Base-by-base conservation (phyloP, 1,140 invertebrate species). In the Maniola jurtina region DNA sequence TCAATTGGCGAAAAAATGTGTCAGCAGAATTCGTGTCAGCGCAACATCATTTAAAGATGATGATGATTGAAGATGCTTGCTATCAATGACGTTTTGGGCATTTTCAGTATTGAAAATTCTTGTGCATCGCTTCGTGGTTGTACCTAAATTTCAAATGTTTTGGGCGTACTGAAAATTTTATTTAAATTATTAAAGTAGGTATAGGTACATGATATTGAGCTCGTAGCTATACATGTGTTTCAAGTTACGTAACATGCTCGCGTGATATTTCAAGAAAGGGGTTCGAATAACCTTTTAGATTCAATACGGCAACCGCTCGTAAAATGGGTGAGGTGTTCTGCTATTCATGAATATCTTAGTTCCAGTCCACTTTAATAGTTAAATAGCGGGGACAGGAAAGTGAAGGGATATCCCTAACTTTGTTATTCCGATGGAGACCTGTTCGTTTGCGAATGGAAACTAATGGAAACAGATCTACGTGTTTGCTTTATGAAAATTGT, bases 291-390 rank as follows among this genome's bases (percentile, higher is more conserved):
- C 80, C 79, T 83, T 84, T 84, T 75, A 77, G 80, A 85, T 84
- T 81, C 79, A 73, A 64, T 75, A 77, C 76, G 76, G 79, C 75
- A 70, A 68, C 75, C 75, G 78, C 75, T 85, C 83, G 83, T 87
- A 88, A 89, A 86, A 75, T 76, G 62, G 61, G 79, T 73, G 73
- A 73, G 64, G 77, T 81, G 77, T 82, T 80, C 78, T 80, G 76
- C 76, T 68, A 78, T 75, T 82, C 86, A 87, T 89, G 86, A 89
- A 89, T 86, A 86, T 77, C 79, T 85, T 84, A 89, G 79, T 79
- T 75, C 75, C 70, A 75, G 73, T 66, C 77, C 73, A 77, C 71
- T 82, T 88, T 86, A 86, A 86, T 86, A 88, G 76, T 86, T 88
- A 88, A 88, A 88, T 80, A 88, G 80, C 73, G 67, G 74, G 81